These are phyloP conservation scores for Torymus aiolomorphi DNA, from an alignment of 2,888 invertebrate species.

Conservation along the genomic window DNA sequence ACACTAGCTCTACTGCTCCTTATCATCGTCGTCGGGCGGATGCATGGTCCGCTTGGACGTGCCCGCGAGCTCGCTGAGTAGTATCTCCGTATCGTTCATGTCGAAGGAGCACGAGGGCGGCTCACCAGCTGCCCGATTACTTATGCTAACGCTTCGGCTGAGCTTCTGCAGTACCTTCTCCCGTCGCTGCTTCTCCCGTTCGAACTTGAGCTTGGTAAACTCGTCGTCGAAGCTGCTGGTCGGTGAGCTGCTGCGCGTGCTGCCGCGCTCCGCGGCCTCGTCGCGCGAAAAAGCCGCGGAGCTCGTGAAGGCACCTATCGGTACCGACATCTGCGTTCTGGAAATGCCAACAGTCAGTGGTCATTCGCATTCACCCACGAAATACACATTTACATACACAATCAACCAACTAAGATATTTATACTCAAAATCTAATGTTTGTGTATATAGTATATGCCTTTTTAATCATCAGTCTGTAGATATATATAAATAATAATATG, in stretches of 20 bases:
- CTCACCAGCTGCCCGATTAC: conserved; percentile 63
- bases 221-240: conserved; percentile 78
- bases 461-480: too few relatives aligned
- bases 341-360: conserved; percentile 14
- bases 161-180: conserved; percentile 80
- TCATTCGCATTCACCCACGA: too few relatives aligned
- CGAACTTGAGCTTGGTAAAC: conserved; percentile 82
- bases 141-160: conserved; percentile 79
- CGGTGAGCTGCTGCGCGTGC: conserved; percentile 63
- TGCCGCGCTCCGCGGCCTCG: conserved; percentile 54
- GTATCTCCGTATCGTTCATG: conserved; percentile 61
- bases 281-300: conserved; percentile 60
- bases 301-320: conserved; percentile 62
- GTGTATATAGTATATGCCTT: too few relatives aligned
- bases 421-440: too few relatives aligned
- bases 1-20: background rate
- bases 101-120: conserved; percentile 56
- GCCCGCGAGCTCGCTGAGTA: conserved; percentile 66
- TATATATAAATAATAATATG: too few relatives aligned
- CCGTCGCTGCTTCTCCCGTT: conserved; percentile 83
- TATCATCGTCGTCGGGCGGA: conserved; percentile 33
- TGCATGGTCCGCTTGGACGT: conserved; percentile 60
- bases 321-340: conserved; percentile 65
- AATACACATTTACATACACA: too few relatives aligned
- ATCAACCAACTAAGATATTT: too few relatives aligned